These are phyloP conservation scores for Caranx melampygus DNA, from an alignment of 2,113 vertebrate genomes.

Conservation along the genomic window DNA sequence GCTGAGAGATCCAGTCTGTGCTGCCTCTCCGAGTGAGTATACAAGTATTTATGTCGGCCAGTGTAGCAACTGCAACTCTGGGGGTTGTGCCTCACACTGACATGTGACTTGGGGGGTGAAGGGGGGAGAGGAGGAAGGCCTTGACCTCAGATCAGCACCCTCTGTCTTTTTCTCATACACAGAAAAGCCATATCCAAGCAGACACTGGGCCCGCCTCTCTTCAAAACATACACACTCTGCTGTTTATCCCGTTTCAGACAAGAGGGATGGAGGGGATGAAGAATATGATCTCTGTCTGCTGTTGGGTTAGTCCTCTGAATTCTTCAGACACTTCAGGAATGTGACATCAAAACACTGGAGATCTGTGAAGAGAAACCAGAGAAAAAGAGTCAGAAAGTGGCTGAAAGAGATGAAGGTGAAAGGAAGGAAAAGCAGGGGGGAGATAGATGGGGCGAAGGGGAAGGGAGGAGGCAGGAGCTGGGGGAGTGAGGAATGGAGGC, in stretches of 20 bases:
- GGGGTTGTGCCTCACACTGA: constrained; percentile 51
- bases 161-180: constrained; percentile 44
- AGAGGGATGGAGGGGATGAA: constrained; percentile 37
- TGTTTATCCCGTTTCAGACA: constrained; percentile 22
- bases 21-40: constrained; percentile 9
- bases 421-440: constrained; percentile 14
- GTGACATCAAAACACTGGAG: constrained; percentile 48
- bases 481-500: constrained; percentile 36
- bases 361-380: constrained; percentile 67
- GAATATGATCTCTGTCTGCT: constrained; percentile 9
- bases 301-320: neutral
- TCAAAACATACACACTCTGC: neutral
- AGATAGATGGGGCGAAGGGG: constrained; percentile 24
- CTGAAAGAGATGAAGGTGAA: constrained; percentile 16
- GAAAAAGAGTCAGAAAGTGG: constrained; percentile 40
- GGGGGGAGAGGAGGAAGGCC: constrained; percentile 38
- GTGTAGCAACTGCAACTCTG: constrained; percentile 31
- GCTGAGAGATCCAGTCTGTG: constrained; percentile 9
- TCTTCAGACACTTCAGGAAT: constrained; percentile 63
- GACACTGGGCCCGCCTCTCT: constrained; percentile 15
- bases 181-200: constrained; percentile 50
- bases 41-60: constrained; percentile 50
- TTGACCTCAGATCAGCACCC: constrained; percentile 64
- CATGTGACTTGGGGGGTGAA: constrained; percentile 59
- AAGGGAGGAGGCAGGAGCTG: constrained; percentile 22